Conservation (phyloP, 1,140 invertebrate genomes). For the Halyomorpha halys region DNA sequence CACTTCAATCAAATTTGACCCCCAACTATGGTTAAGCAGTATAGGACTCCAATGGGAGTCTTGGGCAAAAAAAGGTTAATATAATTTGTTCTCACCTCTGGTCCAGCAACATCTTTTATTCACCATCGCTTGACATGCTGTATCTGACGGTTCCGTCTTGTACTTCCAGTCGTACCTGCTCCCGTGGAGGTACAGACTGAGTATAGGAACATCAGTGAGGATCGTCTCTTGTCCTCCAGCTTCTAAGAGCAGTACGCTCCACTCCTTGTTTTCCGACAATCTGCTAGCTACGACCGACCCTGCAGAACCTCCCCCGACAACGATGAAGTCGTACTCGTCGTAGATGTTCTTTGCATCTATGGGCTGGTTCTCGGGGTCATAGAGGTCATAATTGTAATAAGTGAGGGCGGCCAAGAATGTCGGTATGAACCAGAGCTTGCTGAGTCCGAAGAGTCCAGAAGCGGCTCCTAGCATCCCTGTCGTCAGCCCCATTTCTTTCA, state of each 20-base stretch:
- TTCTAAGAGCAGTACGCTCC: slow-evolving; percentile 73
- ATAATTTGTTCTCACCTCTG: slow-evolving; percentile 69
- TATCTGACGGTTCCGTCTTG: slow-evolving; percentile 70
- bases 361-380: slow-evolving; percentile 73
- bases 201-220: slow-evolving; percentile 67
- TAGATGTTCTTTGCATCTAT: slow-evolving; percentile 52
- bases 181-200: slow-evolving; percentile 77
- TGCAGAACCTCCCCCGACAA: slow-evolving; percentile 74
- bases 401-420: slow-evolving; percentile 63
- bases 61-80: too few species aligned
- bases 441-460: slow-evolving; percentile 51
- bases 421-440: slow-evolving; percentile 60
- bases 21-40: too few species aligned
- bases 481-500: slow-evolving; percentile 27
- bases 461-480: slow-evolving; percentile 54
- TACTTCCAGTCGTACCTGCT: slow-evolving; percentile 87
- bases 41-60: too few species aligned
- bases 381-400: slow-evolving; percentile 74
- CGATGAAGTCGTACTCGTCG: slow-evolving; percentile 66
- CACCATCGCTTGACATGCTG: slow-evolving; percentile 74
- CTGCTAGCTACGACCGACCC: slow-evolving; percentile 78
- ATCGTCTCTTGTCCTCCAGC: slow-evolving; percentile 78
- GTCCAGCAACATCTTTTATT: slow-evolving; percentile 74
- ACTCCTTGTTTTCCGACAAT: slow-evolving; percentile 63
- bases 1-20: too few species aligned